A percentile compares a stretch with the other conserved stretches of the same genome.
Evolutionary conservation across 2,888 invertebrate genomes (phyloP).

Genomic region (Dichetophora obliterata): DNA sequence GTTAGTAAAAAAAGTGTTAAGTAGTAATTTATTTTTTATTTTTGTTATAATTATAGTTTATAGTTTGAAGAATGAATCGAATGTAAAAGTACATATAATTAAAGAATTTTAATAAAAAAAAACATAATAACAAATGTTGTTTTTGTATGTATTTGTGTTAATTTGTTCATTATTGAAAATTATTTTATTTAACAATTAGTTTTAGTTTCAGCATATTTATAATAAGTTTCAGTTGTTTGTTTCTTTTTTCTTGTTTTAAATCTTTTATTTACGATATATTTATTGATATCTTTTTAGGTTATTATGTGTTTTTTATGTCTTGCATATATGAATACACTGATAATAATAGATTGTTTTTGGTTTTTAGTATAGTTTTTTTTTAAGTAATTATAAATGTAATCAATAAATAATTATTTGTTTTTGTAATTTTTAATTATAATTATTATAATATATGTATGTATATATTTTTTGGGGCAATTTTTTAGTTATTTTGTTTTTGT

Average conservation of each 20-base stretch:
- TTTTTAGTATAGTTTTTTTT: conserved; percentile 1
- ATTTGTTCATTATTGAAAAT: conserved; percentile 8
- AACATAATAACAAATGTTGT: neutral
- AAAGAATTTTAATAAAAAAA: neutral
- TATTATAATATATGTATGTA: conserved; percentile 30
- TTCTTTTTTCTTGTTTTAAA: conserved; percentile 22
- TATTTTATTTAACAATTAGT: conserved; percentile 38
- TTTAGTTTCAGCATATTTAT: conserved; percentile 13
- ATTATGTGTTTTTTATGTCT: neutral
- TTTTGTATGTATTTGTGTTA: conserved; percentile 19
- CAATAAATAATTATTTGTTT: conserved; percentile 11
- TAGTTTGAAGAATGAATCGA: too few relatives aligned
- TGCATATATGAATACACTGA: conserved; percentile 35
- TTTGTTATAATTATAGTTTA: too few relatives aligned
- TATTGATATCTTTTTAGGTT: conserved; percentile 27
- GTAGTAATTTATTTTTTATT: neutral
- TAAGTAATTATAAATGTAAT: conserved; percentile 10
- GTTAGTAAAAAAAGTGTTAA: neutral
- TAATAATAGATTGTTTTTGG: conserved; percentile 26
- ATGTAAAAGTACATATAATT: conserved; percentile 28
- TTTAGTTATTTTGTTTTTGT: conserved; percentile 44
- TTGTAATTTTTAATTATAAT: conserved; percentile 5
- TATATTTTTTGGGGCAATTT: conserved; percentile 41
- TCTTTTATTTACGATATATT: conserved; percentile 17
- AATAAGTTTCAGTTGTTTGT: conserved; percentile 3